Evolutionary conservation across 2,113 vertebrate species (phyloP).

Genomic region (Andinoacara biseriatus): DNA sequence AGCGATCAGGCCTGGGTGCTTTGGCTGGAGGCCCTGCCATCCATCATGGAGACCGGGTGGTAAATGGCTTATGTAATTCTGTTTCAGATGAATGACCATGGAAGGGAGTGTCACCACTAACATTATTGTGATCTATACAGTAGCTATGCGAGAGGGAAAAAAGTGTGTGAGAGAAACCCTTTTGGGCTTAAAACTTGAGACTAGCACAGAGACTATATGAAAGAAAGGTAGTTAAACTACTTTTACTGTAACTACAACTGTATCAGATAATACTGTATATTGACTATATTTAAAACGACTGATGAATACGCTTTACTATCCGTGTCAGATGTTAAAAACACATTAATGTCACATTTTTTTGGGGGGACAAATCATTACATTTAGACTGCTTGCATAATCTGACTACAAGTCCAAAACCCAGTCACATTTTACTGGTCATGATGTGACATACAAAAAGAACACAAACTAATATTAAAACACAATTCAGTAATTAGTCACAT

Average conservation of each 20-base stretch:
- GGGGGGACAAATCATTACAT: neutral
- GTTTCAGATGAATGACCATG: conserved; percentile 77
- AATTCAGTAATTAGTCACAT: too few species aligned
- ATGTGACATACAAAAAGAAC: neutral
- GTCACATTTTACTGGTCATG: neutral
- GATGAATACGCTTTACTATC: neutral
- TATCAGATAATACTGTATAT: neutral
- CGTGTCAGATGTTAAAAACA: neutral
- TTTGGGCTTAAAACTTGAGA: conserved; percentile 2
- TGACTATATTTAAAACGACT: neutral
- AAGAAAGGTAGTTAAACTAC: neutral
- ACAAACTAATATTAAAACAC: neutral
- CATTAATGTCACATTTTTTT: neutral
- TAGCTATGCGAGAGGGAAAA: conserved; percentile 43
- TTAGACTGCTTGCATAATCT: neutral
- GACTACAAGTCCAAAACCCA: neutral
- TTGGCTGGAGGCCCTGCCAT: conserved; percentile 73
- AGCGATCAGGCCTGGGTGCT: conserved; percentile 61
- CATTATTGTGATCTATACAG: conserved; percentile 78
- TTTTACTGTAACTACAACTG: neutral
- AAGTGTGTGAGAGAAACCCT: conserved; percentile 3
- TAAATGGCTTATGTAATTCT: conserved; percentile 82
- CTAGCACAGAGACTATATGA: neutral
- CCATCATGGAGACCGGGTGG: conserved; percentile 75
- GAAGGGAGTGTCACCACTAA: conserved; percentile 76